Percentiles rank a stretch among this genome's conserved stretches.
Evolutionary conservation across 2,888 invertebrate species (phyloP).

Genomic region (Tetragonisca angustula): DNA sequence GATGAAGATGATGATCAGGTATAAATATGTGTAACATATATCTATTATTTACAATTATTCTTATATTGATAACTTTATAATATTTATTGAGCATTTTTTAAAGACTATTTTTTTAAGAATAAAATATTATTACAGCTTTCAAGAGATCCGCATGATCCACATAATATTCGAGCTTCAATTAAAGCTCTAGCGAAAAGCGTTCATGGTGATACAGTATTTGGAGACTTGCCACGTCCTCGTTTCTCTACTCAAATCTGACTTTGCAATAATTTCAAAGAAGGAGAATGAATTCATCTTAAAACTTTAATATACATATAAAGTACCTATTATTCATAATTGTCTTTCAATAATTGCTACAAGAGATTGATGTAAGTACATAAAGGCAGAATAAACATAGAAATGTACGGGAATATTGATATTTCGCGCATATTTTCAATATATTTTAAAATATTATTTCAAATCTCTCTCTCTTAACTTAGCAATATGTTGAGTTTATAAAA

Average conservation of each 20-base stretch:
- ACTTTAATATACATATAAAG: slow-evolving; percentile 57
- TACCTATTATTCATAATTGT: slow-evolving; percentile 66
- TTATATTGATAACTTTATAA: slow-evolving; percentile 1
- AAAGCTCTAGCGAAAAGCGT: slow-evolving; percentile 96
- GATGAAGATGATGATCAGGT: slow-evolving; percentile 86
- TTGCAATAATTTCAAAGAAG: slow-evolving; percentile 53
- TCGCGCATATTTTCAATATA: slow-evolving; percentile 50
- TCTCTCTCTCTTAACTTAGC: slow-evolving; percentile 34
- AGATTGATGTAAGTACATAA: slow-evolving; percentile 63
- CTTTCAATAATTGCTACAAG: slow-evolving; percentile 69
- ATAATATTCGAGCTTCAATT: slow-evolving; percentile 95
- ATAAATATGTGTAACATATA: slow-evolving; percentile 68
- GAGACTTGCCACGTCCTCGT: slow-evolving; percentile 93
- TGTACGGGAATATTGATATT: slow-evolving; percentile 50
- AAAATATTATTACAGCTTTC: slow-evolving; percentile 71
- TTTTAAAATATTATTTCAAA: slow-evolving; percentile 52
- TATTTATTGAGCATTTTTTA: neutral
- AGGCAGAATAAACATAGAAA: slow-evolving; percentile 61
- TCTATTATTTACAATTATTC: neutral
- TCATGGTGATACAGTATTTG: slow-evolving; percentile 94
- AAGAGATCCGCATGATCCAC: slow-evolving; percentile 84
- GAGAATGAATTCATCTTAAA: slow-evolving; percentile 55
- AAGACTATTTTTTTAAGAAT: slow-evolving; percentile 14
- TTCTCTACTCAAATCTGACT: slow-evolving; percentile 93
- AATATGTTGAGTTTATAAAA: slow-evolving; percentile 52